Conservation (phyloP, 1,140 invertebrate genomes). For the Bilobella aurantiaca region DNA sequence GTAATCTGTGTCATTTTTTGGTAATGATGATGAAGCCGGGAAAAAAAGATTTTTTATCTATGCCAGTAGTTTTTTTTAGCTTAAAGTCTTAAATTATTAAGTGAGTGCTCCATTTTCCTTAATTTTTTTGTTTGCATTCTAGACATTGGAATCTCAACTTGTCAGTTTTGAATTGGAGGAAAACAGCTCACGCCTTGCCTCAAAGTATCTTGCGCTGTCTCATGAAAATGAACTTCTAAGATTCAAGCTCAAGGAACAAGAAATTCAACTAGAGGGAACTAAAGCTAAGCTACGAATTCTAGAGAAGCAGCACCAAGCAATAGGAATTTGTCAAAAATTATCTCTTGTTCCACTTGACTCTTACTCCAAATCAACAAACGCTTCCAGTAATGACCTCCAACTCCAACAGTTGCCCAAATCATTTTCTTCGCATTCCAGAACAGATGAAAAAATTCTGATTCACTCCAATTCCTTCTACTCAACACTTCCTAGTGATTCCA, state of each 20-base stretch:
- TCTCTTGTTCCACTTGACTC: background rate
- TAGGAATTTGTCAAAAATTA: background rate
- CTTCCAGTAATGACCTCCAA: background rate
- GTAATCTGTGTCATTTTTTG: too few species aligned
- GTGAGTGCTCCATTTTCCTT: background rate
- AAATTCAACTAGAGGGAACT: conserved; percentile 33
- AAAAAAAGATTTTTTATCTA: too few species aligned
- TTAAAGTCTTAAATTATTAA: conserved; percentile 8
- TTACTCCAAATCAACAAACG: background rate
- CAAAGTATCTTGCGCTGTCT: conserved; percentile 21
- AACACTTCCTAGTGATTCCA: background rate
- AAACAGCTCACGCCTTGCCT: conserved; percentile 15
- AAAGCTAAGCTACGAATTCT: conserved; percentile 29
- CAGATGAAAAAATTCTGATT: too few species aligned
- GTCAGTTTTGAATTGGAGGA: conserved; percentile 2
- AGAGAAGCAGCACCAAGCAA: conserved; percentile 12
- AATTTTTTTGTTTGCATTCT: conserved; percentile 1
- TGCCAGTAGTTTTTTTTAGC: too few species aligned
- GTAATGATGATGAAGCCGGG: too few species aligned
- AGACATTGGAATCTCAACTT: conserved; percentile 18
- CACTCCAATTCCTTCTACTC: too few species aligned
- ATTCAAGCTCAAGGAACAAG: conserved; percentile 30
- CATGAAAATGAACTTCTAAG: conserved; percentile 32
- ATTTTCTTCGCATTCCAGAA: background rate
- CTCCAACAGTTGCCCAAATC: too few species aligned